A percentile compares a stretch with the other conserved stretches of the same genome.
Evolutionary conservation across 2,888 invertebrate species (phyloP).

Genomic region (Himalopsyche kuldschensis): DNA sequence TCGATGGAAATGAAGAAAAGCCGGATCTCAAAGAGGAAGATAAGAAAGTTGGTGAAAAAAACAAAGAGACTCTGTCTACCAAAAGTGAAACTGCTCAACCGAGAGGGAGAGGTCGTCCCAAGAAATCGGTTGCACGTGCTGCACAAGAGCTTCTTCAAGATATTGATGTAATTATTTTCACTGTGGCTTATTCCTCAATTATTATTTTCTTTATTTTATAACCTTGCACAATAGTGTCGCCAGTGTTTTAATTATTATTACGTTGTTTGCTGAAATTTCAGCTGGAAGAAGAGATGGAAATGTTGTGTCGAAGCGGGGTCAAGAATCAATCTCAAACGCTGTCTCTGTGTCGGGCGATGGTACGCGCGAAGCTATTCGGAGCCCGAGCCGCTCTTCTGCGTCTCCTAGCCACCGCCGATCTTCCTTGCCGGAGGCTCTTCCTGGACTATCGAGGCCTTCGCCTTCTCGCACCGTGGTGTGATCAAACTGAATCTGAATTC

Average conservation of each 20-base stretch:
- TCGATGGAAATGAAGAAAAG: constrained; percentile 42
- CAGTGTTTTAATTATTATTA: neutral
- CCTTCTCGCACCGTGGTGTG: constrained; percentile 91
- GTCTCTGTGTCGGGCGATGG: constrained; percentile 87
- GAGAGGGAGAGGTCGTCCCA: constrained; percentile 13
- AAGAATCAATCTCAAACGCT: constrained; percentile 90
- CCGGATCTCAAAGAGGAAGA: constrained; percentile 42
- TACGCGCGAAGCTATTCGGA: constrained; percentile 81
- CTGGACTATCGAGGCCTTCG: constrained; percentile 91
- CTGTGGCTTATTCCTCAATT: constrained; percentile 31
- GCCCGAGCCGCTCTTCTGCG: constrained; percentile 76
- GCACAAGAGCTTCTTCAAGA: constrained; percentile 53
- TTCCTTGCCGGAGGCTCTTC: constrained; percentile 84
- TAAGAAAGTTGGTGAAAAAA: constrained; percentile 50
- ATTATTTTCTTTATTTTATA: neutral
- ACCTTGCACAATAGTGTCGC: neutral
- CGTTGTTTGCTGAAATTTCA: constrained; percentile 45
- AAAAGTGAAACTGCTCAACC: neutral
- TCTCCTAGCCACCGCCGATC: constrained; percentile 76
- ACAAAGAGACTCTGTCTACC: neutral
- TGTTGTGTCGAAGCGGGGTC: constrained; percentile 74
- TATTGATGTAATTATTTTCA: constrained; percentile 50
- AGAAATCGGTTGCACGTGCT: constrained; percentile 23
- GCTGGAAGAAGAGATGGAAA: constrained; percentile 88
- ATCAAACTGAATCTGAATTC: constrained; percentile 64